Percentiles rank a stretch among this genome's conserved stretches.
phyloP scores from a whole-genome alignment of 2,888 invertebrate genomes.

The Carpatolechia fugitivella region DNA sequence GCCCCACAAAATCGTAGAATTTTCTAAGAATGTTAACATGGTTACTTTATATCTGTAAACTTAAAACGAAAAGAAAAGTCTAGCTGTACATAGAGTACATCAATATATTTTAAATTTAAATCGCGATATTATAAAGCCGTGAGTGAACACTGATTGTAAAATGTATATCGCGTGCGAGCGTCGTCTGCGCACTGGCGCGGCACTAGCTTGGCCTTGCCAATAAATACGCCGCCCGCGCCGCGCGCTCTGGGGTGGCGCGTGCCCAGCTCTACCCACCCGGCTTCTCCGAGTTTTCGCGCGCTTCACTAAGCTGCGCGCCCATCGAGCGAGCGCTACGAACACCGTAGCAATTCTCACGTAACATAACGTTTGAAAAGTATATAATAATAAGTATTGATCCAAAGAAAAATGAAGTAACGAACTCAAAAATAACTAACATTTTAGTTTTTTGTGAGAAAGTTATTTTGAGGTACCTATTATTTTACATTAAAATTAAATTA shows the following conservation, averaged over 20 bases:
- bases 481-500: no score
- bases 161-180: conserved; percentile 67
- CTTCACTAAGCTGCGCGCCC: conserved; percentile 6
- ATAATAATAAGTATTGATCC: neutral
- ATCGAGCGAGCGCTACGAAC: conserved; percentile 45
- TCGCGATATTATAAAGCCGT: conserved; percentile 53
- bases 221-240: conserved; percentile 57
- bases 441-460: no score
- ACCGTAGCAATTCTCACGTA: conserved; percentile 44
- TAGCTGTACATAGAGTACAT: conserved; percentile 47
- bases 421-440: no score
- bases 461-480: no score
- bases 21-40: conserved; percentile 58
- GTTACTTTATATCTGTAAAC: conserved; percentile 38
- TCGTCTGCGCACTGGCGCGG: conserved; percentile 72
- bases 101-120: conserved; percentile 60
- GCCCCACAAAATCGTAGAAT: conserved; percentile 78
- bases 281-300: conserved; percentile 49
- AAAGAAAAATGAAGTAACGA: no score
- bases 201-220: conserved; percentile 76
- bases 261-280: conserved; percentile 59
- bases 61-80: conserved; percentile 30
- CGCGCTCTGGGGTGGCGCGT: conserved; percentile 51
- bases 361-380: neutral
- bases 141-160: conserved; percentile 42